phyloP scores from a whole-genome alignment of 1,140 invertebrate species.

The Pararge aegeria region DNA sequence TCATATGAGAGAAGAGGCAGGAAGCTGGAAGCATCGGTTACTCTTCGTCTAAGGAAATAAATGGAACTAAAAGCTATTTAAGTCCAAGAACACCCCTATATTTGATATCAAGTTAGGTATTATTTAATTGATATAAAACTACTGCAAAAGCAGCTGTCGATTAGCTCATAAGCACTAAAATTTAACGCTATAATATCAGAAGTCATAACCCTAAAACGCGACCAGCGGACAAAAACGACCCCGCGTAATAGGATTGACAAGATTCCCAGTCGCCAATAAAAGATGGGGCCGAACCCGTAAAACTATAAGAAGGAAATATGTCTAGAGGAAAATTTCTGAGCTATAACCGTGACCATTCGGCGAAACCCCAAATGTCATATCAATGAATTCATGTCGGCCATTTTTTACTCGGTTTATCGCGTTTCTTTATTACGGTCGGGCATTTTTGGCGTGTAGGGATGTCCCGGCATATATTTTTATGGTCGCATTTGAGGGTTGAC shows the following conservation, averaged over 20 bases:
- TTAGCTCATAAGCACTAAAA: not conserved
- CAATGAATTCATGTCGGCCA: constrained; percentile 74
- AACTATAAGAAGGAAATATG: constrained; percentile 75
- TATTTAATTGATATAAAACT: too few relatives aligned
- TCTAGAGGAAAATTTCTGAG: constrained; percentile 55
- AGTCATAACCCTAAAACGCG: constrained; percentile 56
- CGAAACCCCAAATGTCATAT: constrained; percentile 74
- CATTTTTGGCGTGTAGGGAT: constrained; percentile 53
- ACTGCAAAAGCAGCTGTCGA: too few relatives aligned
- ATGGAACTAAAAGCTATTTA: too few relatives aligned
- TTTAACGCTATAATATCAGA: not conserved
- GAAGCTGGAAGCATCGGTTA: too few relatives aligned
- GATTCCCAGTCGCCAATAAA: constrained; percentile 68
- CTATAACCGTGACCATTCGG: constrained; percentile 68
- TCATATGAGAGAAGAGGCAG: too few relatives aligned
- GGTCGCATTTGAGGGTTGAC: constrained; percentile 54
- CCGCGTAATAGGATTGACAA: constrained; percentile 68
- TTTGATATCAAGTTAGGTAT: too few relatives aligned
- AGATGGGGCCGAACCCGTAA: constrained; percentile 66
- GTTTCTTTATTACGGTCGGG: constrained; percentile 72
- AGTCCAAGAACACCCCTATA: too few relatives aligned
- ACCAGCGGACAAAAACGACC: constrained; percentile 39
- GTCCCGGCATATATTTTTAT: constrained; percentile 57
- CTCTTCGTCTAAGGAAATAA: too few relatives aligned
- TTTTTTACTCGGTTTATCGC: constrained; percentile 74